Evolutionary conservation across 2,113 vertebrate species (phyloP), one percentile per base, ranked within the genome.

Genomic region (Grantiella picta): DNA sequence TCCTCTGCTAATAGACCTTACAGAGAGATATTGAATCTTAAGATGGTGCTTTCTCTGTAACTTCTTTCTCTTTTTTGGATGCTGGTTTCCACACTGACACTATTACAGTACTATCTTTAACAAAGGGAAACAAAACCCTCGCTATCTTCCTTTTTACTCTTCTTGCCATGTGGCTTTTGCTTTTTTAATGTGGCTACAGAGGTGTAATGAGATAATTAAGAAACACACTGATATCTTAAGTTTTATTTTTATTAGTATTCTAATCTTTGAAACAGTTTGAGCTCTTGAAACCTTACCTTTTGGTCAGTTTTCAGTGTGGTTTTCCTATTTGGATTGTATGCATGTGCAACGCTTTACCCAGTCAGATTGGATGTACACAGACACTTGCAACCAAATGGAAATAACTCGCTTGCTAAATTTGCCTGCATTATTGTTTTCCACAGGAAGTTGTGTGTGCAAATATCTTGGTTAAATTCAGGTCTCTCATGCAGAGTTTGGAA

Each of bases 391-490:
- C 33, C 73, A 77, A 89, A 92, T 69, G 29, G 40, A 85, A 92
- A 75, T 75, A 85, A 24, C 29, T 45, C n/a, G 2, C 53, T 95
- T 90, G 65, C 15, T 80, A 79, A 94, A 92, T 96, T 75, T 80
- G 56, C 64, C 89, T 66, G 18, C 27, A 11, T 80, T 82, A 92
- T 80, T 95, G 42, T 97, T 96, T 97, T 95, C 57, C 77, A 80
- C 52, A 94, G 64, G 76, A 97, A 96, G 92, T 52, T 80, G 23
- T 90, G 63, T 95, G 82, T 89, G 56, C 47, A 94, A 94, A 95
- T 94, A 88, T 47, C 35, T 87, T 97, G 91, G 97, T 96, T 95
- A 90, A 78, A 96, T 96, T 92, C 81, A 88, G 44, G 90, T 90
- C 97, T 96, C 81, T 91, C 40, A n/a, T 44, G 31, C 13, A 38